phyloP scores from a whole-genome alignment of 2,888 invertebrate species.

The Nomada fucata region DNA sequence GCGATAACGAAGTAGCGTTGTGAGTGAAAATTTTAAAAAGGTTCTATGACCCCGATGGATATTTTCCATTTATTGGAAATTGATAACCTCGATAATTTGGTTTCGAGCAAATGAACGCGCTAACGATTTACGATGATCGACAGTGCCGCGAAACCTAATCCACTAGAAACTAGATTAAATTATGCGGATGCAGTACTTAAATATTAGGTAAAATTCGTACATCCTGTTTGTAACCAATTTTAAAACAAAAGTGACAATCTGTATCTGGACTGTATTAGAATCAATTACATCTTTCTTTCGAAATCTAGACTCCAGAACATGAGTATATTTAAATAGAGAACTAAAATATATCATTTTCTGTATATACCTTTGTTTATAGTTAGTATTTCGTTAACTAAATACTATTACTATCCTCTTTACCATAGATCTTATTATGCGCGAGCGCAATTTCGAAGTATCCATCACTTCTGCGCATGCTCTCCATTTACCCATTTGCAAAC shows the following conservation, averaged over 20 bases:
- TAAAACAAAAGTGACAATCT: too few species aligned
- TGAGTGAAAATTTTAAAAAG: background rate
- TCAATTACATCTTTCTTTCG: background rate
- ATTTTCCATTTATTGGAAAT: constrained; percentile 23
- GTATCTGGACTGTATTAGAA: background rate
- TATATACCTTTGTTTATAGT: too few species aligned
- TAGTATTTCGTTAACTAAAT: background rate
- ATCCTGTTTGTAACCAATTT: background rate
- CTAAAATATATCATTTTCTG: background rate
- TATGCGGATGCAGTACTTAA: background rate
- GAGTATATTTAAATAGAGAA: background rate
- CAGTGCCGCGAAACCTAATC: background rate
- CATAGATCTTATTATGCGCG: background rate
- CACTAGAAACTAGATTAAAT: background rate
- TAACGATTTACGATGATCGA: background rate
- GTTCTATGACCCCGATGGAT: background rate
- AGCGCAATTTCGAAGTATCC: background rate
- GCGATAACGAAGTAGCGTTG: background rate
- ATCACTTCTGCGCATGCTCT: background rate
- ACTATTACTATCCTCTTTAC: too few species aligned
- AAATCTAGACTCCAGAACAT: background rate
- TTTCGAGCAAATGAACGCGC: background rate
- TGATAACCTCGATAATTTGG: constrained; percentile 12
- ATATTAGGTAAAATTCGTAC: background rate
- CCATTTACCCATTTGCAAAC: background rate